Evolutionary conservation across 2,888 invertebrate genomes (phyloP), one percentile per base, ranked within the genome.

Genomic region (Dyspetes luteomarginatus): DNA sequence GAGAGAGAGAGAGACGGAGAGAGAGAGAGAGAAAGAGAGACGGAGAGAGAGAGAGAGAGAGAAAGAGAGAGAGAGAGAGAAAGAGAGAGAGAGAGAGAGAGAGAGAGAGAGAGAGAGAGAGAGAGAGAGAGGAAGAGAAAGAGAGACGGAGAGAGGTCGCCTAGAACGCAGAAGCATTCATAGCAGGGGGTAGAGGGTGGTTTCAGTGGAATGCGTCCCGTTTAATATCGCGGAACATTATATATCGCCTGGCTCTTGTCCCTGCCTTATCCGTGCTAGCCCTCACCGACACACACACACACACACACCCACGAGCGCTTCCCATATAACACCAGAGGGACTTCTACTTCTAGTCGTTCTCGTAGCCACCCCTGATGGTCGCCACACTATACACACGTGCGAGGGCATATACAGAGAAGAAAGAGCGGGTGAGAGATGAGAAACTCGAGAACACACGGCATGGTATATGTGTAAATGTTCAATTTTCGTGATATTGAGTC

Each of bases 151-250:
- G 79, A 81, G 83, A 84, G 85, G 82, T 85, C 85, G 83, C 83
- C 87, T 83, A 85, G 85, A 85, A 87, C 87, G 86, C 86, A 87
- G 89, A 89, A 89, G 90, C 91, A 91, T 91, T 90, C 90, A 90
- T 89, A 88, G 88, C 87, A 87, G 88, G 85, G 88, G 88, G 86
- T 85, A 87, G 88, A 88, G 90, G 90, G 89, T 89, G 89, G 89
- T 88, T 89, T 88, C 87, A 87, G 88, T 91, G 91, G 91, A 91
- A 92, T 92, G 91, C 90, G 90, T 89, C 89, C 91, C 91, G 91
- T 92, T 92, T 91, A 91, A 92, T 92, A 91, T 91, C 91, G 90
- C 89, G 89, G 91, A 91, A 91, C 91, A 91, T 92, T 91, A 92
- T 91, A 91, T 92, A 91, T 91, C 91, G 91, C 89, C 89, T 89